Base-by-base conservation (phyloP, 2,113 vertebrate genomes). In the Elaphurus davidianus region DNA sequence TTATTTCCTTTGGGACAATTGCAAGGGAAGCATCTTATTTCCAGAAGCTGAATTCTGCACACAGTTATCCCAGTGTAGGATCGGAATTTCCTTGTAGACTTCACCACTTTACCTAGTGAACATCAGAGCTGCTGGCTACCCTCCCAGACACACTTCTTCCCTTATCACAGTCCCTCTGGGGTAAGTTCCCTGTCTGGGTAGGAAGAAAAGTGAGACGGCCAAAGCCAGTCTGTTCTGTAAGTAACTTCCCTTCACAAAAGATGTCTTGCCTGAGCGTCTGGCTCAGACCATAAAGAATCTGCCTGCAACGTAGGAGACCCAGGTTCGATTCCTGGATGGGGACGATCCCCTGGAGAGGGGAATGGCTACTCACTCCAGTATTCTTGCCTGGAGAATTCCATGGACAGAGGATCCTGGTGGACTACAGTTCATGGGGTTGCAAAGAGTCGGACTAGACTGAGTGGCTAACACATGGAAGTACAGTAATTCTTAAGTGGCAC, bases 401-500 rank as follows among this genome's bases (percentile, higher is more conserved):
- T 6, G 1, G 71, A 43, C 71, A 74, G 71, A 74, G 64, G 33
- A 36, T n/a, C 64, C 9, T 71, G 64, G 67, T 13, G 36, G 23
- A 23, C 36, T 43, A 76, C 36, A 13, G 36, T 43, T 43, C 36
- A 25, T 76, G 23, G 71, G 40, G 71, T 27, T 14, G 23, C 36
- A 43, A 43, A 76, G 12, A 76, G 71, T 27, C 23, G 7, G 40
- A 76, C 21, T 14, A 7, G 23, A 27, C 40, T 76, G 12, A 76
- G 40, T 1, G 6, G 6, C 71, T 23, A 40, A 76, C 71, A 43
- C 40, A 40, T 59, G 55, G 79, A 59, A 96, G 86, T 28, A 90
- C 52, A 83, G 40, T 79, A 86, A 87, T 94, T 83, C 78, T 91
- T 74, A 87, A 94, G 87, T 91, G 91, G 79, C 74, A 95, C 33